phyloP scores from a whole-genome alignment of 2,888 invertebrate genomes.

The Plebejus melissa region DNA sequence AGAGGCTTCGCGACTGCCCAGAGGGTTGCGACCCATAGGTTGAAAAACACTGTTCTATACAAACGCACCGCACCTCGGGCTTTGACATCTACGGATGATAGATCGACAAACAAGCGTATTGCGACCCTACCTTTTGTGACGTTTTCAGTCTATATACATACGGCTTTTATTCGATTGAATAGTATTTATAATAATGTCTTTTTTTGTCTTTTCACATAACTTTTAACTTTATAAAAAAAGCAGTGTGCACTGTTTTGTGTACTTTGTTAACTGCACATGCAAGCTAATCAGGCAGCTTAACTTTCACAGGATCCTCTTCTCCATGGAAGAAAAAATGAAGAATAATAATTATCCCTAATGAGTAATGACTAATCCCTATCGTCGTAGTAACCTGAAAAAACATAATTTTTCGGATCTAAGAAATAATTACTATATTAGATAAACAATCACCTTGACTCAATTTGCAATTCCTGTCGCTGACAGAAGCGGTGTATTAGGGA shows the following conservation, averaged over 20 bases:
- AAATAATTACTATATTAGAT: not conserved
- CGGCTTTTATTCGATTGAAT: not conserved
- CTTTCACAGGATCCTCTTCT: too few species aligned
- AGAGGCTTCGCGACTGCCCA: too few species aligned
- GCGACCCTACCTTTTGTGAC: constrained; percentile 31
- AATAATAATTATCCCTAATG: too few species aligned
- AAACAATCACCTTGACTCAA: not conserved
- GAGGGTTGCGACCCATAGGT: too few species aligned
- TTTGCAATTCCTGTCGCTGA: not conserved
- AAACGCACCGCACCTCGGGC: constrained; percentile 44
- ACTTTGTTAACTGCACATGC: too few species aligned
- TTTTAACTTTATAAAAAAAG: too few species aligned
- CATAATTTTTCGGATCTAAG: too few species aligned
- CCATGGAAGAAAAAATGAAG: not conserved
- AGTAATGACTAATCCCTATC: too few species aligned
- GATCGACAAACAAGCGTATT: constrained; percentile 56
- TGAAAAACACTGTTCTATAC: not conserved
- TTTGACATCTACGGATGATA: constrained; percentile 57
- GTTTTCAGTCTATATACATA: not conserved
- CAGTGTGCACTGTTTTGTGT: too few species aligned
- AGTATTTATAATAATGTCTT: not conserved
- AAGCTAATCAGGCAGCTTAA: too few species aligned
- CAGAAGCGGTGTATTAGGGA: not conserved
- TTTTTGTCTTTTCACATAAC: not conserved
- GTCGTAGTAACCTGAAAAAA: too few species aligned